phyloP scores from a whole-genome alignment of 2,888 invertebrate genomes.

The Metopia argyrocephala region DNA sequence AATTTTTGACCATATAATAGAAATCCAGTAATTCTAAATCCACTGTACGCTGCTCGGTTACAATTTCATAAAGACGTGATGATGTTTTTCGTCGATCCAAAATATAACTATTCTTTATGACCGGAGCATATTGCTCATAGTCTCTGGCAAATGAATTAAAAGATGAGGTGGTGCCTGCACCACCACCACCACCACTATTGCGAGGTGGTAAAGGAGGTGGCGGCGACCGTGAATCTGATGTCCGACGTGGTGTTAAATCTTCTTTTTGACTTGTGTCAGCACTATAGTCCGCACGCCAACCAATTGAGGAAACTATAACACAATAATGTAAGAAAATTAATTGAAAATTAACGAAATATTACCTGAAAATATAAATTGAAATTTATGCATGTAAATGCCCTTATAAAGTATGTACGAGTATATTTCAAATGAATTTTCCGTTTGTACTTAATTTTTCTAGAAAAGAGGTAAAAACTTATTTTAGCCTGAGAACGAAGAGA shows the following conservation, averaged over 20 bases:
- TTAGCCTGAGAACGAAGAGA: too few species aligned
- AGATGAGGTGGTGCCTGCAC: constrained; percentile 42
- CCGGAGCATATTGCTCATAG: constrained; percentile 49
- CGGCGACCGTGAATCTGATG: constrained; percentile 73
- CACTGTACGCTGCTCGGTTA: constrained; percentile 83
- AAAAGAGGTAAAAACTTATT: too few species aligned
- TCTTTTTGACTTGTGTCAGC: constrained; percentile 39
- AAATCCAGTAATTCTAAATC: constrained; percentile 90
- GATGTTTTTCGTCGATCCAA: constrained; percentile 76
- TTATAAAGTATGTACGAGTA: too few species aligned
- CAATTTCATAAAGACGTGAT: constrained; percentile 85
- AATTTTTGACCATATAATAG: constrained; percentile 88
- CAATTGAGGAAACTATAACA: constrained; percentile 71
- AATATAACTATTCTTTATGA: constrained; percentile 55
- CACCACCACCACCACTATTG: constrained; percentile 67
- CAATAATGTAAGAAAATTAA: background rate
- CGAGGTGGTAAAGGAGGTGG: constrained; percentile 83
- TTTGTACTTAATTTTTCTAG: too few species aligned
- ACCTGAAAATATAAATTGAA: too few species aligned
- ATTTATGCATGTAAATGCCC: too few species aligned
- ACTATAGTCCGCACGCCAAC: constrained; percentile 75
- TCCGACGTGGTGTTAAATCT: constrained; percentile 57
- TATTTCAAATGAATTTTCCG: too few species aligned
- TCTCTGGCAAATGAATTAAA: constrained; percentile 52
- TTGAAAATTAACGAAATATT: background rate